A percentile compares a stretch with the other conserved stretches of the same genome.
Conservation (phyloP, 1,140 invertebrate species). For the Drosophila fuyamai region DNA sequence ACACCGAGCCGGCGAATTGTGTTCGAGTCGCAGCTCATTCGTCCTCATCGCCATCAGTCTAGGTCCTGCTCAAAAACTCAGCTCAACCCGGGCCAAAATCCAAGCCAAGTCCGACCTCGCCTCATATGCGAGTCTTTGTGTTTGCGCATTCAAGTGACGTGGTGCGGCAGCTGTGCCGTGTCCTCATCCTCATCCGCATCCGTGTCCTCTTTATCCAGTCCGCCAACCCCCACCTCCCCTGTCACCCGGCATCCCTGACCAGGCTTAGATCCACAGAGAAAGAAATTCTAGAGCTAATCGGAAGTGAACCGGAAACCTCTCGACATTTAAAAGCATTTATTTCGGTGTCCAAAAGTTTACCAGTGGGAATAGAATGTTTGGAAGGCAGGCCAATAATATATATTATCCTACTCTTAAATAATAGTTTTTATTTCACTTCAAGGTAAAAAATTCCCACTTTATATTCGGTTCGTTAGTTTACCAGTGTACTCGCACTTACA, state of each 20-base stretch:
- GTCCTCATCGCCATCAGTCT: conserved; percentile 51
- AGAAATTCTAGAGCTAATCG: conserved; percentile 2
- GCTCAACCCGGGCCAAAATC: conserved; percentile 11
- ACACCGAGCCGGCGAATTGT: conserved; percentile 49
- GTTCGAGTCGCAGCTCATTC: conserved; percentile 40
- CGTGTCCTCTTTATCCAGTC: conserved; percentile 40
- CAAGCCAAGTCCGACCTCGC: conserved; percentile 26
- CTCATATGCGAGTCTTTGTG: conserved; percentile 77
- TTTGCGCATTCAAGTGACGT: conserved; percentile 79
- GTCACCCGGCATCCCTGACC: background rate
- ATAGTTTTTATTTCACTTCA: too few species aligned
- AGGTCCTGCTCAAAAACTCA: conserved; percentile 15
- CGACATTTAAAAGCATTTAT: background rate
- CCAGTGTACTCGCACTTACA: background rate
- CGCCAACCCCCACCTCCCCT: background rate
- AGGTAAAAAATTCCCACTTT: too few species aligned
- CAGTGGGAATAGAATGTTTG: too few species aligned
- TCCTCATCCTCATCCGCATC: conserved; percentile 20
- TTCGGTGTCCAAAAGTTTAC: background rate
- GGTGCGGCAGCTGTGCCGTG: conserved; percentile 43
- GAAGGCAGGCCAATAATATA: too few species aligned
- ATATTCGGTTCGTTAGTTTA: too few species aligned
- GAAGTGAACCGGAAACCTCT: too few species aligned
- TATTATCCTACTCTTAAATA: too few species aligned
- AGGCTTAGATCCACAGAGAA: conserved; percentile 18